Percentiles rank a stretch among this genome's conserved stretches.
Evolutionary conservation across 92 coral and sea anemone genomes (phyloP).

Genomic region (Phymanthus crucifer): DNA sequence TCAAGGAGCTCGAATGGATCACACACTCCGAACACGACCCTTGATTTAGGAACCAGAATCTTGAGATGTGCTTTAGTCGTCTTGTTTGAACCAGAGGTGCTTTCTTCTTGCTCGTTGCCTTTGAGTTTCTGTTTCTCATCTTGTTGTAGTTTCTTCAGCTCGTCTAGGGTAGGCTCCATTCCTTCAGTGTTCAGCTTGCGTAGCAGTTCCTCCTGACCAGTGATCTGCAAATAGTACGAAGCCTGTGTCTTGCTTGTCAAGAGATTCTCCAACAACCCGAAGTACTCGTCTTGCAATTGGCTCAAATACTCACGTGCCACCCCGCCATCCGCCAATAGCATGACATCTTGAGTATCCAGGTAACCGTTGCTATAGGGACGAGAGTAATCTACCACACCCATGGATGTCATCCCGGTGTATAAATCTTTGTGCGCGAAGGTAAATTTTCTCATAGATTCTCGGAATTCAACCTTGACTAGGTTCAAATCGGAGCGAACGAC

Average conservation of each 20-base stretch:
- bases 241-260: slow-evolving; percentile 52
- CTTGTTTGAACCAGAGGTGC: background rate
- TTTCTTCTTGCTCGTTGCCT: slow-evolving; percentile 4
- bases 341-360: slow-evolving; percentile 49
- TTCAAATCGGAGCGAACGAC: slow-evolving; percentile 33
- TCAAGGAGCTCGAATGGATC: slow-evolving; percentile 57
- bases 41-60: slow-evolving; percentile 61
- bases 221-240: slow-evolving; percentile 50
- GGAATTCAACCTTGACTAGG: slow-evolving; percentile 64
- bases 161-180: slow-evolving; percentile 3
- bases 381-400: slow-evolving; percentile 57
- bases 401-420: slow-evolving; percentile 20
- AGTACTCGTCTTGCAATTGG: slow-evolving; percentile 55
- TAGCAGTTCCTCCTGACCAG: slow-evolving; percentile 42
- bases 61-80: slow-evolving; percentile 12
- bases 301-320: slow-evolving; percentile 43
- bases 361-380: slow-evolving; percentile 64
- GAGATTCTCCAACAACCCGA: slow-evolving; percentile 33
- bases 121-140: slow-evolving; percentile 33
- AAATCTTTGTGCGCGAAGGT: slow-evolving; percentile 17
- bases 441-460: slow-evolving; percentile 88
- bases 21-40: slow-evolving; percentile 63
- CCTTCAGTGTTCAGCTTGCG: slow-evolving; percentile 42
- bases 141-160: slow-evolving; percentile 20
- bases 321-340: slow-evolving; percentile 62